phyloP scores from a whole-genome alignment of 2,797 vertebrate genomes.

The Numenius phaeopus region DNA sequence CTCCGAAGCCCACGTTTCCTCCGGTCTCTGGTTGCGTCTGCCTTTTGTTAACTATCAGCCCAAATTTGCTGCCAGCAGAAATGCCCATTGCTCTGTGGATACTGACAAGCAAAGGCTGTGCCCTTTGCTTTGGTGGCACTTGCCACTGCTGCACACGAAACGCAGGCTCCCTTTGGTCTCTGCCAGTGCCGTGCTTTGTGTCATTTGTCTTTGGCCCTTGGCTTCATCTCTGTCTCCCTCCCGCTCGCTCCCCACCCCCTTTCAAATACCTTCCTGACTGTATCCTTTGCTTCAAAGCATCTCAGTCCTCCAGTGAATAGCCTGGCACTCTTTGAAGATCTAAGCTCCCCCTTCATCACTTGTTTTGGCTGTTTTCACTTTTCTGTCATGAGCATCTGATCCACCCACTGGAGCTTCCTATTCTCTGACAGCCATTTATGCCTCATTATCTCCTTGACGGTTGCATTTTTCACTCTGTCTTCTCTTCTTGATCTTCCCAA shows the following conservation, averaged over 20 bases:
- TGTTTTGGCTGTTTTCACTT: neutral
- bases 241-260: neutral
- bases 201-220: neutral
- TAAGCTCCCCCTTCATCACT: neutral
- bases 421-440: conserved; percentile 54
- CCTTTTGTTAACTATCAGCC: neutral
- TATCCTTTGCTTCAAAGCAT: conserved; percentile 3
- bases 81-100: accelerated
- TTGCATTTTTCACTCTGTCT: conserved; percentile 57
- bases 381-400: conserved; percentile 31
- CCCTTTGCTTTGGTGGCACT: neutral
- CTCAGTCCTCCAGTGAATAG: neutral
- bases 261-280: neutral
- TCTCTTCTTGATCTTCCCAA: conserved; percentile 12
- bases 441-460: conserved; percentile 61
- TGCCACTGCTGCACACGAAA: accelerated
- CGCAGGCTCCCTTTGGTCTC: neutral
- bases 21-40: neutral
- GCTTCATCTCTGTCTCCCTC: neutral
- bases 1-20: accelerated
- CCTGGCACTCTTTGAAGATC: neutral
- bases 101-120: neutral
- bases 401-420: neutral
- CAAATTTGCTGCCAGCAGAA: neutral
- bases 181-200: accelerated